phyloP scores from a whole-genome alignment of 2,113 vertebrate species.

The Podarcis raffonei region DNA sequence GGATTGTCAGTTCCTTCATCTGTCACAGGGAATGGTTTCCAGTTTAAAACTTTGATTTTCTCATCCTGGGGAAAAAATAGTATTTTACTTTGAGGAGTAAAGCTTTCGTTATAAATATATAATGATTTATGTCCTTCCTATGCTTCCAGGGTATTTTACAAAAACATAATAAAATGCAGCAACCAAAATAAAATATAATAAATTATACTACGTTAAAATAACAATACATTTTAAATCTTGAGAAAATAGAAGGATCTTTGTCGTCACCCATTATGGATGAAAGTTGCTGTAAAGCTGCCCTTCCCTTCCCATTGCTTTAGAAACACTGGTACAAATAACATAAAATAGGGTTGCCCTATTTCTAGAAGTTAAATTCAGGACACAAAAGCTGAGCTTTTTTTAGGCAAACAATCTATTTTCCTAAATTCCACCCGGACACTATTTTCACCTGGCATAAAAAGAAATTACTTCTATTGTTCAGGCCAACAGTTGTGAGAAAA shows the following conservation, averaged over 20 bases:
- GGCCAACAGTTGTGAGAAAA: background rate
- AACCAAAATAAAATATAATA: background rate
- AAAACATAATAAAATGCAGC: background rate
- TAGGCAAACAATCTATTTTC: too few species aligned
- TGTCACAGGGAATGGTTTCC: slow-evolving; percentile 35
- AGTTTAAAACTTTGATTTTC: slow-evolving; percentile 63
- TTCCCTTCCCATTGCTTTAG: too few species aligned
- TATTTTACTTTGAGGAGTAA: background rate
- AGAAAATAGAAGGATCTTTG: background rate
- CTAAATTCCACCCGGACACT: too few species aligned
- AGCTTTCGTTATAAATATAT: background rate
- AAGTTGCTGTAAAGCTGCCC: background rate
- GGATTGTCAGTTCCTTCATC: slow-evolving; percentile 76
- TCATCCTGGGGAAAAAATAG: slow-evolving; percentile 65
- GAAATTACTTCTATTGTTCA: too few species aligned
- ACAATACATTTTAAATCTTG: background rate
- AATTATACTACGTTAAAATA: background rate
- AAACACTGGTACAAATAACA: too few species aligned
- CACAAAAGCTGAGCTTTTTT: too few species aligned
- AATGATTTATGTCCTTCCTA: background rate
- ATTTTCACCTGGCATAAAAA: too few species aligned
- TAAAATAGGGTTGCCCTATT: too few species aligned
- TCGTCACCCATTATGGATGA: background rate
- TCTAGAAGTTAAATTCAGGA: too few species aligned
- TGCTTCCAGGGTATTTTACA: background rate